A percentile compares a stretch with the other conserved stretches of the same genome.
These are phyloP conservation scores for Cydia pomonella DNA, from an alignment of 1,140 invertebrate genomes.

Conservation along the genomic window DNA sequence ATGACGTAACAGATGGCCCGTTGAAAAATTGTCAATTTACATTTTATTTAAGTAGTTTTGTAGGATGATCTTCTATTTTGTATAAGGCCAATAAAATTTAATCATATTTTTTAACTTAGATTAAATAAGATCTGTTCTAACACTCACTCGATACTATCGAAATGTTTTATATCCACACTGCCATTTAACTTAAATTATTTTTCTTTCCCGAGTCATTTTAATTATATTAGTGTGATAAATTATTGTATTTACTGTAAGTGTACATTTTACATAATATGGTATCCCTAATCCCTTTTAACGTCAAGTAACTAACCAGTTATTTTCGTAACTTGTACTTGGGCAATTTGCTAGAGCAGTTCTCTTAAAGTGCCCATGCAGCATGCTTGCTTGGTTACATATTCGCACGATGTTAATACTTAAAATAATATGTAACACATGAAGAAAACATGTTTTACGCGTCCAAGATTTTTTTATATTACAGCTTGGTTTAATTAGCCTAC, in stretches of 20 bases:
- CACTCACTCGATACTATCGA: slow-evolving; percentile 28
- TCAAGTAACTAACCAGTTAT: slow-evolving; percentile 48
- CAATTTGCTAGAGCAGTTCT: slow-evolving; percentile 34
- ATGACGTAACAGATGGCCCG: slow-evolving; percentile 23
- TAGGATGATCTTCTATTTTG: slow-evolving; percentile 30
- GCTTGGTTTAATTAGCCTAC: too few relatives aligned
- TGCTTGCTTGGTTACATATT: not conserved
- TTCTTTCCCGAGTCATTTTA: slow-evolving; percentile 39
- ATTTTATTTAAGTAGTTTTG: slow-evolving; percentile 26
- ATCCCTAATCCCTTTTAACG: slow-evolving; percentile 43
- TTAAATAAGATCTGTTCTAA: slow-evolving; percentile 11
- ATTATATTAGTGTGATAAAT: slow-evolving; percentile 42
- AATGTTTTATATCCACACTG: slow-evolving; percentile 48
- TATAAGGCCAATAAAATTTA: slow-evolving; percentile 28
- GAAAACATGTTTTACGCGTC: too few relatives aligned
- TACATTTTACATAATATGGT: slow-evolving; percentile 52
- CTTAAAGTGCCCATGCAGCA: not conserved
- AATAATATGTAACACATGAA: not conserved
- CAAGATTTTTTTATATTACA: too few relatives aligned
- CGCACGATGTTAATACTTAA: not conserved
- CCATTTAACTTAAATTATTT: slow-evolving; percentile 45
- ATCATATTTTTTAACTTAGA: slow-evolving; percentile 32
- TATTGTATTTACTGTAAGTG: slow-evolving; percentile 56
- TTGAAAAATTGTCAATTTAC: slow-evolving; percentile 15
- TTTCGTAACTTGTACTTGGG: slow-evolving; percentile 45